A percentile compares a stretch with the other conserved stretches of the same genome.
Evolutionary conservation across 2,113 vertebrate species (phyloP).

Genomic region (Megaptera novaeangliae): DNA sequence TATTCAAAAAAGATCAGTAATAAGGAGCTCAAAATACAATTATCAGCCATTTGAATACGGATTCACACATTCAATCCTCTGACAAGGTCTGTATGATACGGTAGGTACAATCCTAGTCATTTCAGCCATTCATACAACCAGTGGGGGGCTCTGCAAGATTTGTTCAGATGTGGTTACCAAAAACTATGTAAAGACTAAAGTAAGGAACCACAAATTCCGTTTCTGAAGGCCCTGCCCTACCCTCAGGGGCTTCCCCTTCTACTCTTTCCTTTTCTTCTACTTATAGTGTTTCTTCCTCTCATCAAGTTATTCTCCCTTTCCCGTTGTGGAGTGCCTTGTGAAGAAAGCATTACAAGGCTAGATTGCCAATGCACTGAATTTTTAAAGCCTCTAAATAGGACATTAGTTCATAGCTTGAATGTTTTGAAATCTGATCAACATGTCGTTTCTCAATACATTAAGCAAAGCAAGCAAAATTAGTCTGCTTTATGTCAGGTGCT

Average conservation of each 20-base stretch:
- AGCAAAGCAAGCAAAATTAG: constrained; percentile 86
- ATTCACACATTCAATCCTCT: neutral
- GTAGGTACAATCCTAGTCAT: neutral
- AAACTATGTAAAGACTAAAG: neutral
- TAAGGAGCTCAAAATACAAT: neutral
- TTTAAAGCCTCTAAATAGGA: constrained; percentile 79
- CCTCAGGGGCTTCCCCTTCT: neutral
- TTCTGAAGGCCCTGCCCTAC: neutral
- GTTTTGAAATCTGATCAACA: constrained; percentile 85
- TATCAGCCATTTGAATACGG: neutral
- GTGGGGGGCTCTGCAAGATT: neutral
- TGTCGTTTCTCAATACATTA: constrained; percentile 82
- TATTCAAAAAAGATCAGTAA: neutral
- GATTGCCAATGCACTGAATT: constrained; percentile 64
- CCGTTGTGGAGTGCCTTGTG: constrained; percentile 38
- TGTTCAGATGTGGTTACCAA: neutral
- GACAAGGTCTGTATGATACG: neutral
- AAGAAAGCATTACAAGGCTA: constrained; percentile 39
- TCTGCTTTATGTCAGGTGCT: constrained; percentile 83
- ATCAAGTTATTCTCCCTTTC: constrained; percentile 23
- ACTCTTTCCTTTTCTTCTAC: neutral
- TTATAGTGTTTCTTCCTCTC: neutral
- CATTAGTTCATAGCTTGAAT: constrained; percentile 81
- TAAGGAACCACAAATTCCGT: neutral
- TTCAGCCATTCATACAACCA: neutral